These are phyloP conservation scores for Emydoidea blandingii DNA, from an alignment of 2,797 vertebrate genomes.

Conservation along the genomic window DNA sequence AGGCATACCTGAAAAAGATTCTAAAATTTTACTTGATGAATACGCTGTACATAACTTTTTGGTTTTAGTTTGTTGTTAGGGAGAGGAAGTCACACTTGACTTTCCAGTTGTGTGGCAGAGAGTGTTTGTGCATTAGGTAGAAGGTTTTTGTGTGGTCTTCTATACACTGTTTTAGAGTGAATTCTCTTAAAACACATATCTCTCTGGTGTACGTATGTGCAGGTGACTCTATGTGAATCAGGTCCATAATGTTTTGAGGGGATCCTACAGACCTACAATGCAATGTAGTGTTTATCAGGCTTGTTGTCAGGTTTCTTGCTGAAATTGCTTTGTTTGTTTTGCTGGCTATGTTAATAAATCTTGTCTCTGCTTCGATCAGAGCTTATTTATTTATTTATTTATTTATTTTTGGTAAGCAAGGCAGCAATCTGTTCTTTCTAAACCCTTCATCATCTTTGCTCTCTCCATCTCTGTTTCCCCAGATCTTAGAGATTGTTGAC, in stretches of 20 bases:
- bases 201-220: background rate
- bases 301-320: constrained; percentile 69
- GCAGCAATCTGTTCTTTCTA: constrained; percentile 83
- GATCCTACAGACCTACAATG: constrained; percentile 43
- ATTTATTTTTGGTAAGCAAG: constrained; percentile 62
- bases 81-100: background rate
- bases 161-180: background rate
- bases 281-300: constrained; percentile 51
- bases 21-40: background rate
- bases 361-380: constrained; percentile 74
- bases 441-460: constrained; percentile 82
- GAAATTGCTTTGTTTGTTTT: constrained; percentile 76
- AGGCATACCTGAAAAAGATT: background rate
- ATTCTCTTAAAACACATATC: background rate
- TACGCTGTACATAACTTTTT: background rate
- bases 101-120: background rate
- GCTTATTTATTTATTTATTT: constrained; percentile 73
- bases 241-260: background rate
- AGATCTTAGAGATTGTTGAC: constrained; percentile 95
- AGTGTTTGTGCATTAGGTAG: background rate
- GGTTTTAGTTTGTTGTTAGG: background rate
- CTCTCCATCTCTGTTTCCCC: constrained; percentile 75
- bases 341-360: constrained; percentile 76
- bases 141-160: background rate
- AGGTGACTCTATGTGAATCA: background rate